A percentile compares a stretch with the other conserved stretches of the same genome.
These are phyloP conservation scores for Plagodis pulveraria DNA, from an alignment of 2,888 invertebrate genomes.

Conservation along the genomic window DNA sequence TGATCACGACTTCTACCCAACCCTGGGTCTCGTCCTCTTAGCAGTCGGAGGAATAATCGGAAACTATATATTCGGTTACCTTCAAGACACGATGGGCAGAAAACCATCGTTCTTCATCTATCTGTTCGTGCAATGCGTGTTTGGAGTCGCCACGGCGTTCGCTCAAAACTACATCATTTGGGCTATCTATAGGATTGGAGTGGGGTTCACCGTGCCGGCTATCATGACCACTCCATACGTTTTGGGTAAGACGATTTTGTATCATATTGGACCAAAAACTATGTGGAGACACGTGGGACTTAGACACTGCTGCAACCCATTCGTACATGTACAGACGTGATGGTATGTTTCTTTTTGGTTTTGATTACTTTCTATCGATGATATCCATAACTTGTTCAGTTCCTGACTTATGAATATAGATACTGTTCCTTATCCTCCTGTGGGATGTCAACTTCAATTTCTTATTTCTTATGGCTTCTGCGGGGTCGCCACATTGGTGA, in stretches of 20 bases:
- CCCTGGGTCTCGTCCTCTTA: slow-evolving; percentile 89
- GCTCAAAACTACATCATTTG: slow-evolving; percentile 90
- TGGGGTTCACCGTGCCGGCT: slow-evolving; percentile 94
- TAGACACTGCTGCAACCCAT: too few relatives aligned
- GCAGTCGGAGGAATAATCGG: slow-evolving; percentile 92
- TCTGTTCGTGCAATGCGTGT: slow-evolving; percentile 89
- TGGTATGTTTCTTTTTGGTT: too few relatives aligned
- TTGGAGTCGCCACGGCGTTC: slow-evolving; percentile 92
- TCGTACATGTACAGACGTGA: too few relatives aligned
- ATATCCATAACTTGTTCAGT: too few relatives aligned
- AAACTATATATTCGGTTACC: slow-evolving; percentile 92
- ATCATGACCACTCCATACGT: slow-evolving; percentile 94
- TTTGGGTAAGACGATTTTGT: slow-evolving; percentile 84
- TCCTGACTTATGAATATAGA: too few relatives aligned
- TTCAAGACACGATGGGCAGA: slow-evolving; percentile 90
- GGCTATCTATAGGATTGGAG: slow-evolving; percentile 89
- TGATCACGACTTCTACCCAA: slow-evolving; percentile 88
- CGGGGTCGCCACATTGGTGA: too few relatives aligned
- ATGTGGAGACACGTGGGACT: too few relatives aligned
- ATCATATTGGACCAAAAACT: too few relatives aligned
- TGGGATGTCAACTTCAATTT: too few relatives aligned
- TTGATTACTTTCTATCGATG: too few relatives aligned
- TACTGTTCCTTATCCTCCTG: too few relatives aligned
- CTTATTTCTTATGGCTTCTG: too few relatives aligned
- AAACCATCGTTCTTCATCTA: slow-evolving; percentile 93